Conservation (phyloP, 2,113 vertebrate genomes). For the Lasiurus cinereus region DNA sequence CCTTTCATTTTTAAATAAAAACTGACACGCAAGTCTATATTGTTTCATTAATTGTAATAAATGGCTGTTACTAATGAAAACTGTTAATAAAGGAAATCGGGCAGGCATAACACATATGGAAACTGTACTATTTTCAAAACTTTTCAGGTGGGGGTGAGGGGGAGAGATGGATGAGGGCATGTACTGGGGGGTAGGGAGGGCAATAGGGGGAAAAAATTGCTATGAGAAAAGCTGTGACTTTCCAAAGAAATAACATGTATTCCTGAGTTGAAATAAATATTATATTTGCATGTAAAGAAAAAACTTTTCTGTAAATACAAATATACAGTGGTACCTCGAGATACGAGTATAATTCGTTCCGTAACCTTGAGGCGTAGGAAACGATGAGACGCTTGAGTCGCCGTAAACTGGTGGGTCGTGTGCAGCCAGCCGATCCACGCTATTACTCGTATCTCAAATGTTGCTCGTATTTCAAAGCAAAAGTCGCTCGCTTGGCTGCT, state of each 20-base stretch:
- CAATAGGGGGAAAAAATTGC: neutral
- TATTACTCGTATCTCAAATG: no score
- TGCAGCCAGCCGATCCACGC: no score
- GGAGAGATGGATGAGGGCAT: no score
- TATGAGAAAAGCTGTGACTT: neutral
- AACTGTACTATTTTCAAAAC: neutral
- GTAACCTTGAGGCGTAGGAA: no score
- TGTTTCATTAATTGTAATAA: neutral
- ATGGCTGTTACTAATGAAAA: neutral
- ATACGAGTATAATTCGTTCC: no score
- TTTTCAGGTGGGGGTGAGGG: neutral
- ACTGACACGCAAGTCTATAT: neutral
- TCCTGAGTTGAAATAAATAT: neutral
- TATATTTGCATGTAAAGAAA: neutral
- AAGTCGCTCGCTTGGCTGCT: no score
- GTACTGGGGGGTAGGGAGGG: no score
- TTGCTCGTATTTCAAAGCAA: no score
- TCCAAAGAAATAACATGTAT: neutral
- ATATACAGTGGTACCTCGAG: neutral
- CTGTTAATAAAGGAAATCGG: neutral
- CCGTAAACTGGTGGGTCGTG: no score
- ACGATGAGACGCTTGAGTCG: no score
- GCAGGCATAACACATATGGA: no score
- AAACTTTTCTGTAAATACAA: neutral
- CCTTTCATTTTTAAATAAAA: slow-evolving; percentile 22